Evolutionary conservation across 2,888 invertebrate species (phyloP), one percentile per base, ranked within the genome.

Genomic region (Tribolium freemani): DNA sequence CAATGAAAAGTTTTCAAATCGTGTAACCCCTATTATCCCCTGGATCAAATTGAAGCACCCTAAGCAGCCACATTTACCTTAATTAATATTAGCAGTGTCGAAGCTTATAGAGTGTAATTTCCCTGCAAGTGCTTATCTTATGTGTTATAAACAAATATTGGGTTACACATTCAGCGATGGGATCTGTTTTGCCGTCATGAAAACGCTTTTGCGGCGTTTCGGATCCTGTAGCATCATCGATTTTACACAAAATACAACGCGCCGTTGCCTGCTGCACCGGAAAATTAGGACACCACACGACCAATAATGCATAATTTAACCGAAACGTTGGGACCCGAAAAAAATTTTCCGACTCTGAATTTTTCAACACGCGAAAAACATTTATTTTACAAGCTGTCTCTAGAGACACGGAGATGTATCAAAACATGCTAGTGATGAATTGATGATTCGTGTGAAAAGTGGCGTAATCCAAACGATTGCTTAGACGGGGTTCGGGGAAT

Each of bases 101-200:
- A 69, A 44, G 60, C 69, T 60, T 31, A 61, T 44, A 13, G 11
- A 31, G 26, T 64, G 51, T 71, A 64, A 64, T 71, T 64, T 64
- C 38, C 71, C 46, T 64, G 31, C 66, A 64, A 71, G 71, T 71
- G 58, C 64, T 71, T 71, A 66, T 64, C 64, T 56, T 57, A 70
- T 71, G 64, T 71, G 66, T 66, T 71, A 58, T 58, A 71, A 71
- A 71, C 71, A 71, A 69, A 71, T 71, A 71, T 71, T 58, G 21
- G 64, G 64, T 71, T 71, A 64, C 71, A 71, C 58, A 51, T 57
- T 66, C 50, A 50, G 51, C 31, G 56, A 69, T 60, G 60, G 67
- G 67, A 67, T 67, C 67, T 31, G 67, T 58, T 68, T 58, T 50
- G 58, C 60, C 53, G 44, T 60, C 50, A 60, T 69, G 60, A 57